Base-by-base conservation (phyloP, 1,140 invertebrate species). In the Grapholita molesta region DNA sequence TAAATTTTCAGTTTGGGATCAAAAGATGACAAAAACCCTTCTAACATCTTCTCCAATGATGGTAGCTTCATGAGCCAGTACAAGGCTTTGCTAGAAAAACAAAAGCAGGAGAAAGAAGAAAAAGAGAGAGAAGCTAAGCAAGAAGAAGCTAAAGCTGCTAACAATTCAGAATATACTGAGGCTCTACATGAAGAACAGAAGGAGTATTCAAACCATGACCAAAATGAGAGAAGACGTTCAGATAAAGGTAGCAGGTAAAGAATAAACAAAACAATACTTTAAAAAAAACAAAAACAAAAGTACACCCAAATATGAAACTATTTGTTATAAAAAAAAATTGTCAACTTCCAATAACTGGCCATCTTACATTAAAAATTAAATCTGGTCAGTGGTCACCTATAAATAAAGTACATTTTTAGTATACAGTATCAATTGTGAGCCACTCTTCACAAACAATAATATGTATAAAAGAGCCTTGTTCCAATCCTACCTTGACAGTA, bases 51-150 rank as follows among this genome's bases (percentile, higher is more conserved):
- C 86, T 94, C 94, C 21, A 97, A 97, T 91, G 96, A 97, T 92
- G 96, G 96, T 5, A 96, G 94, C 76, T 97, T 97, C 81, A 88
- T 97, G 74, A 95, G 95, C 81, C 95, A 96, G 67, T 97, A 96
- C 80, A 96, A 95, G 72, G 83, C 86, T 61, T 72, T 91, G 9
- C 68, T 91, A 24, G 88, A 91, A 65, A 89, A 91, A 68, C 87
- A 90, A 61, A 85, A 82, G 61, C 80, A 82, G 64, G 87, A 91
- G n/a, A 88, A 87, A 28, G 75, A 86, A 69, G 85, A 84, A 30
- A 85, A 83, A 71, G 86, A 89, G 55, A 76, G 81, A 33, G 77
- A 79, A 67, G 85, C 84, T 57, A 79, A 80, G 18, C n/a, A 67
- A 18, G 67, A 73, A 82, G 65, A 79, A 81, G 53, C 55, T 65